A percentile compares a stretch with the other conserved stretches of the same genome.
These are phyloP conservation scores for Podarcis cretensis DNA, from an alignment of 2,113 vertebrate species.

Conservation along the genomic window DNA sequence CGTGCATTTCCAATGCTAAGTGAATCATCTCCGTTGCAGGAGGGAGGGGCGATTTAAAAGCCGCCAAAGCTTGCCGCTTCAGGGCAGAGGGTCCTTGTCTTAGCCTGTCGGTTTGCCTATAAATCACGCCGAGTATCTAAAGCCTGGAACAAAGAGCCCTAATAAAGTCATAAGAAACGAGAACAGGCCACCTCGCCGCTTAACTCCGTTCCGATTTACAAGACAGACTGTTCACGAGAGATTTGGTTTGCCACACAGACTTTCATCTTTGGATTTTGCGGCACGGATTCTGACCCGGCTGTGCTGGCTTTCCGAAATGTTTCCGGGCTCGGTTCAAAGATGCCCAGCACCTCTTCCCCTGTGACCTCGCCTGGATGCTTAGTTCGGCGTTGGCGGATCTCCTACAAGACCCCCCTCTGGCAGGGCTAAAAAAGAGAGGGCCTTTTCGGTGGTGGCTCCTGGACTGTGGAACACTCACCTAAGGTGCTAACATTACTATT, in stretches of 20 bases:
- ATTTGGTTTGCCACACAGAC: neutral
- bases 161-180: conserved; percentile 20
- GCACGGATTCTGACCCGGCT: neutral
- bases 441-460: no score
- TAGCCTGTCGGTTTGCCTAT: neutral
- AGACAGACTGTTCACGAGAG: fast-evolving
- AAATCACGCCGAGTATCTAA: neutral
- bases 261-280: neutral
- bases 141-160: neutral
- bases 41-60: neutral
- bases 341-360: no score
- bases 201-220: conserved; percentile 26
- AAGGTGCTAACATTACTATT: no score
- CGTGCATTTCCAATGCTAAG: fast-evolving
- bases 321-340: no score
- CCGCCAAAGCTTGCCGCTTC: neutral
- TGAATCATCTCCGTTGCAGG: fast-evolving
- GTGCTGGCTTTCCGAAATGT: no score
- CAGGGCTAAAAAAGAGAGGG: no score
- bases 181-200: fast-evolving
- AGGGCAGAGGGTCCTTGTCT: fast-evolving
- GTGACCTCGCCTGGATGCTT: no score
- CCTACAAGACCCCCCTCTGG: no score
- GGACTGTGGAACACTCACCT: no score
- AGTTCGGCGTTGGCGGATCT: no score